Base-by-base conservation (phyloP, 2,797 vertebrate genomes). In the Cynopterus sphinx region DNA sequence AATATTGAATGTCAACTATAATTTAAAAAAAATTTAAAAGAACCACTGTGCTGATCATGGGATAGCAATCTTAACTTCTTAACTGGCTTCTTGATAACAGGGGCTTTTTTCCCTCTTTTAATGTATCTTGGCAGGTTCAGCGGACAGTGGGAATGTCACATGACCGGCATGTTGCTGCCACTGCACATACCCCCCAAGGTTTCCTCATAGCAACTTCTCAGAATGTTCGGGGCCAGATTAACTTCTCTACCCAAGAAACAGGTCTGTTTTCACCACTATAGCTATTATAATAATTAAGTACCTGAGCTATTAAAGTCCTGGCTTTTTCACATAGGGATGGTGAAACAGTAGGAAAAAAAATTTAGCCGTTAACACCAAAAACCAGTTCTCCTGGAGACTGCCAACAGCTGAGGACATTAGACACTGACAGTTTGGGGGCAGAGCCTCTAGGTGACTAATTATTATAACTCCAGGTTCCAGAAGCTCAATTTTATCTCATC, bases 241-340 rank as follows among this genome's bases (percentile, higher is more conserved):
- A 98, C 98, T 99, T 99, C 89, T 85, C 97, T 83, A 98, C 99
- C 10, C 78, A 98, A 90, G 99, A 99, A 96, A 99, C 99, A 90
- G 99, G 99, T 99, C 39, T 91, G 95, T 7, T 6, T n/a, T 91
- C 5, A 63, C 93, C 28, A 73, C 33, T 22, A 51, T 3, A n/a
- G 43, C 59, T 95, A 88, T 59, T 59, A 1, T 19, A 43, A 92
- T 74, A 84, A 1, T 85, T 22, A 87, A 96, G 59, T 67, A 75
- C 51, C 16, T 82, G 77, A 83, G 36, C 75, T 43, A 9, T 73
- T 36, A 88, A 90, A 79, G 57, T 39, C 55, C 55, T 65, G 51
- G 65, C n/a, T 73, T 94, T 94, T 87, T 75, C 67, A 91, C 71
- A 75, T 9, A 93, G n/a, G 46, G 57, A 79, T 93, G 49, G 55